Conservation (phyloP, 2,113 vertebrate genomes). For the Sakesphorus luctuosus region DNA sequence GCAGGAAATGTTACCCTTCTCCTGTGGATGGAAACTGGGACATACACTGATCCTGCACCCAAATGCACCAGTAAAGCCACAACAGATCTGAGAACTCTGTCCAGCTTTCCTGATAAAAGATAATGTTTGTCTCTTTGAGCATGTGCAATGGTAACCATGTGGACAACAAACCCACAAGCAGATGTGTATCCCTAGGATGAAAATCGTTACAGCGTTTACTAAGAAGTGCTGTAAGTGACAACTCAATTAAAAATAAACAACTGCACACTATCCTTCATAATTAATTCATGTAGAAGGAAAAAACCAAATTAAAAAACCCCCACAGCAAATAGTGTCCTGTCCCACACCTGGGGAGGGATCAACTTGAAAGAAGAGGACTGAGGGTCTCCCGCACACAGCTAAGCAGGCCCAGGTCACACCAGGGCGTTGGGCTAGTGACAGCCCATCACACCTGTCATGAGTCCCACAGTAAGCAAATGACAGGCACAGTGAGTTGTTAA, state of each 20-base stretch:
- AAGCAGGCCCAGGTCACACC: not conserved
- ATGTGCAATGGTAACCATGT: fast-evolving
- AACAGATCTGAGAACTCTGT: not conserved
- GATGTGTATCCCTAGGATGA: not conserved
- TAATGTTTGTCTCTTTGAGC: not conserved
- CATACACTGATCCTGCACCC: not conserved
- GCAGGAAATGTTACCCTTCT: slow-evolving; percentile 6
- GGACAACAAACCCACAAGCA: not conserved
- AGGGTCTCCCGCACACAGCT: not conserved
- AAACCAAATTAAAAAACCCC: not conserved
- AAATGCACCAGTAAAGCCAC: not conserved
- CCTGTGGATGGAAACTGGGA: slow-evolving; percentile 7
- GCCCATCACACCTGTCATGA: not conserved
- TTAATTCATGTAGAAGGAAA: not conserved
- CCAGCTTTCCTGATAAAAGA: not conserved
- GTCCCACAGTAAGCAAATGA: not conserved
- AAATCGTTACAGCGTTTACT: not conserved
- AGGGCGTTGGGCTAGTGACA: not conserved
- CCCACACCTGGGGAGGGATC: not conserved
- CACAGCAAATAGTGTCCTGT: not conserved
- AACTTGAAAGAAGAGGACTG: not conserved
- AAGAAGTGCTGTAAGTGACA: not conserved
- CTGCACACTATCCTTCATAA: not conserved
- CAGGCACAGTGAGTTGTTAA: not conserved
- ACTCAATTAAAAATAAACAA: not conserved